Evolutionary conservation across 2,113 vertebrate species (phyloP), one percentile per base, ranked within the genome.

Genomic region (Nycticebus coucang): DNA sequence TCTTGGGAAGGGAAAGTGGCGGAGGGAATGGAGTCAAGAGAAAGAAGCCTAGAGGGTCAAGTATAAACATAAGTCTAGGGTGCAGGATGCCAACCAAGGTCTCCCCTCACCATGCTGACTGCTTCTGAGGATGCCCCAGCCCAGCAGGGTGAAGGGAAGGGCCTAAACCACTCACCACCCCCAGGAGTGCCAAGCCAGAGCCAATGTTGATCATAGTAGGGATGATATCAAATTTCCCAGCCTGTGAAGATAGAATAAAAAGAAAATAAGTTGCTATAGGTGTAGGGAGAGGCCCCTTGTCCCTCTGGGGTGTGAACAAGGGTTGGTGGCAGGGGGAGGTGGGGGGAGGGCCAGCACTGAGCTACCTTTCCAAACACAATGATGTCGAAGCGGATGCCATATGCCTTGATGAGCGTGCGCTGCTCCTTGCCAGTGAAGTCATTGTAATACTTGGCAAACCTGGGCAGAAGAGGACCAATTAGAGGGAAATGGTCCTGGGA

Each of bases 191-290:
- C 86, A 99, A 77, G 18, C 99, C 98, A 0, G 99, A 99, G 80
- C 99, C 99, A 0, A 99, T 87, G 96, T 99, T 99, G 96, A 99
- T 99, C 98, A 99, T 98, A 26, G 99, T 99, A 5, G 99, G 99
- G 72, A 99, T 99, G 12, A 99, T 98, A 96, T 99, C 98, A 93
- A 99, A 99, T 92, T 99, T 99, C 45, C 99, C 99, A 81, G 99
- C 99, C 99, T 99, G 97, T 14, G 26, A 24, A 18, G 96, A 83
- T 37, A 95, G 33, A 7, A 62, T 35, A 5, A 64, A 66, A 84
- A 30, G 10, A 15, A 50, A 18, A 17, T 0, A 41, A 9, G 7
- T 50, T 77, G 28, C 74, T 18, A 17, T 45, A 18, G 74, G 71
- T 33, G n/a, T 1, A 0, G 41, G 60, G 35, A 14, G 41, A 28